Percentiles rank a stretch among this genome's conserved stretches.
Conservation (phyloP, 2,113 vertebrate genomes). For the Phalacrocorax pelagicus region DNA sequence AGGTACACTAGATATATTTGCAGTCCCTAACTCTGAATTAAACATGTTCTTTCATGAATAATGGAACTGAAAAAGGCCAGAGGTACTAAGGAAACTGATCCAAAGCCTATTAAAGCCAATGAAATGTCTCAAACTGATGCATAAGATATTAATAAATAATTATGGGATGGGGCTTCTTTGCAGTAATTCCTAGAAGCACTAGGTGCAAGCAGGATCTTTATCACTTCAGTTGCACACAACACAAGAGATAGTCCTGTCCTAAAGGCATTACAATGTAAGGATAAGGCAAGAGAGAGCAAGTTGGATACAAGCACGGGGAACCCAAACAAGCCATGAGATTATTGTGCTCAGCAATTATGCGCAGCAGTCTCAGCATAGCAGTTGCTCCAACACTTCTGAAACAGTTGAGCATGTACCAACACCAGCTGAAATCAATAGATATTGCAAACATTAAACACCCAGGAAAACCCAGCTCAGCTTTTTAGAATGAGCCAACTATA, state of each 20-base stretch:
- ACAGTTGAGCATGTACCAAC: not conserved
- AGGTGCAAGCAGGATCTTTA: not conserved
- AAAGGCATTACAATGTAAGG: not conserved
- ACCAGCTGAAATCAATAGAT: conserved; percentile 24
- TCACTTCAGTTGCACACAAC: not conserved
- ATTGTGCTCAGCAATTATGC: not conserved
- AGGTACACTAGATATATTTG: not conserved
- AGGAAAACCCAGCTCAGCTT: conserved; percentile 27
- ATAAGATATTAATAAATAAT: conserved; percentile 45
- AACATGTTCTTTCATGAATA: conserved; percentile 42
- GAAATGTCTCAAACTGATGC: conserved; percentile 10
- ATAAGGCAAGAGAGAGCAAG: not conserved
- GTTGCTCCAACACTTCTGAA: not conserved
- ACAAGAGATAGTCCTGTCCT: not conserved
- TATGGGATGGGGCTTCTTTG: not conserved
- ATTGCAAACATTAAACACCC: not conserved
- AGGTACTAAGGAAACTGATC: conserved; percentile 1
- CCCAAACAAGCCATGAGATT: not conserved
- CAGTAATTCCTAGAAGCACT: not conserved
- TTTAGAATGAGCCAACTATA: not conserved
- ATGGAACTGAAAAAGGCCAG: conserved; percentile 18
- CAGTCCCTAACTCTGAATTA: conserved; percentile 35
- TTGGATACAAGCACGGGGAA: not conserved
- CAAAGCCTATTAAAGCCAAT: conserved; percentile 32
- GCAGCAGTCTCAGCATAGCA: not conserved